phyloP scores from a whole-genome alignment of 1,140 invertebrate species.

The Chymomyza costata region DNA sequence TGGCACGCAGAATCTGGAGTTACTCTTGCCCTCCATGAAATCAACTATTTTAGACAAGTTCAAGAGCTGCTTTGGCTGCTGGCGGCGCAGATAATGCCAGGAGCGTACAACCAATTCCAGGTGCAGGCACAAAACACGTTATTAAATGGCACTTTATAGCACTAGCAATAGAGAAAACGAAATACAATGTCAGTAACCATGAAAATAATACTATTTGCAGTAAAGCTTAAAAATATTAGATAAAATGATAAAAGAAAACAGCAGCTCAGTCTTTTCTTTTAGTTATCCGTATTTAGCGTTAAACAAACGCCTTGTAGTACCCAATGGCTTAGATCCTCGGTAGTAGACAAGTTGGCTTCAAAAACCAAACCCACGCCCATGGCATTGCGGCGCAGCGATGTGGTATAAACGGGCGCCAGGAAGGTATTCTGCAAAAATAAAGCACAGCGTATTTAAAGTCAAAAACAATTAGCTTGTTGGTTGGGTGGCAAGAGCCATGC shows the following conservation, averaged over 20 bases:
- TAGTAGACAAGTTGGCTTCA: constrained; percentile 88
- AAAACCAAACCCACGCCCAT: constrained; percentile 94
- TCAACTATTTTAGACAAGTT: constrained; percentile 61
- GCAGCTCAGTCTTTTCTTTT: constrained; percentile 77
- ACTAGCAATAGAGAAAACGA: constrained; percentile 33
- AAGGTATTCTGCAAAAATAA: constrained; percentile 83
- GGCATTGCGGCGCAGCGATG: constrained; percentile 87
- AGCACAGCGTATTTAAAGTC: constrained; percentile 49
- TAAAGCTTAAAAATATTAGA: too few relatives aligned
- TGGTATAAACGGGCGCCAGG: constrained; percentile 90
- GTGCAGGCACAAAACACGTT: constrained; percentile 58
- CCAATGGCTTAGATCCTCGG: constrained; percentile 90
- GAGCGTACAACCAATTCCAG: constrained; percentile 11
- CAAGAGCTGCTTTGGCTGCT: constrained; percentile 63
- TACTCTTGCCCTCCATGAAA: constrained; percentile 66
- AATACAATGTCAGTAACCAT: constrained; percentile 51
- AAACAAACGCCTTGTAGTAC: constrained; percentile 91
- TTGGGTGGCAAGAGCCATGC: constrained; percentile 20
- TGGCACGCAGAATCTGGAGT: constrained; percentile 68
- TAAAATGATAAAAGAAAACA: constrained; percentile 15
- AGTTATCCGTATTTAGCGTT: constrained; percentile 82
- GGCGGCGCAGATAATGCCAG: constrained; percentile 53
- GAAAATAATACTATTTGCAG: constrained; percentile 47
- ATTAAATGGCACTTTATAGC: constrained; percentile 51
- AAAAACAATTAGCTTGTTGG: constrained; percentile 65